phyloP scores from a whole-genome alignment of 2,888 invertebrate genomes.

The Agonopterix arenella region DNA sequence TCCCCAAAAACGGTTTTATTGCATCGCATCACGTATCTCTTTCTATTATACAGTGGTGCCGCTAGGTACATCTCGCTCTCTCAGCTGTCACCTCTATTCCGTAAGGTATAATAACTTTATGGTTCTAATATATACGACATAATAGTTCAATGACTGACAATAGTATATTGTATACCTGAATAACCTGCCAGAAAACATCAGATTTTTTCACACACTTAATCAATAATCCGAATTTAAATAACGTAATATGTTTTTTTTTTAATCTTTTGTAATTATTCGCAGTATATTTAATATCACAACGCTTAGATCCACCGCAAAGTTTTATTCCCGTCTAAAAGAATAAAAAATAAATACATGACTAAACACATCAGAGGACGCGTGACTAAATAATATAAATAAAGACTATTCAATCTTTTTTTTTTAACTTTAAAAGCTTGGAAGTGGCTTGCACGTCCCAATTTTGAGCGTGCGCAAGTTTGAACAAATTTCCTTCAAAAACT shows the following conservation, averaged over 20 bases:
- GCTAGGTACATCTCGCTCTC: too few species aligned
- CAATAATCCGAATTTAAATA: not conserved
- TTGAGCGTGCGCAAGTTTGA: not conserved
- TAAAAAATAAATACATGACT: conserved; percentile 41
- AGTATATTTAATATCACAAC: conserved; percentile 18
- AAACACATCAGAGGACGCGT: conserved; percentile 22
- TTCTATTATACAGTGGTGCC: too few species aligned
- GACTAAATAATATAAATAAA: conserved; percentile 20
- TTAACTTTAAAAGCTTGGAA: conserved; percentile 13
- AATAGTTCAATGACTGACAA: too few species aligned
- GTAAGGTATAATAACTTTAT: too few species aligned
- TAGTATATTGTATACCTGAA: too few species aligned
- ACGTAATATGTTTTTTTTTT: not conserved
- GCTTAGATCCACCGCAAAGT: conserved; percentile 24
- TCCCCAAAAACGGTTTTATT: too few species aligned
- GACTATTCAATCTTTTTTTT: conserved; percentile 19
- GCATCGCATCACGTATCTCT: too few species aligned
- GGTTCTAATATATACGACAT: too few species aligned
- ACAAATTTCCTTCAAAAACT: too few species aligned
- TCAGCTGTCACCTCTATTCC: too few species aligned
- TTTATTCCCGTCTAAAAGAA: conserved; percentile 20
- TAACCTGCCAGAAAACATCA: too few species aligned
- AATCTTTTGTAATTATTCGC: conserved; percentile 17
- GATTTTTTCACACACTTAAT: too few species aligned
- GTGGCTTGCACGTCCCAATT: conserved; percentile 1